Evolutionary conservation across 2,113 vertebrate genomes (phyloP).

Genomic region (Bucco capensis): DNA sequence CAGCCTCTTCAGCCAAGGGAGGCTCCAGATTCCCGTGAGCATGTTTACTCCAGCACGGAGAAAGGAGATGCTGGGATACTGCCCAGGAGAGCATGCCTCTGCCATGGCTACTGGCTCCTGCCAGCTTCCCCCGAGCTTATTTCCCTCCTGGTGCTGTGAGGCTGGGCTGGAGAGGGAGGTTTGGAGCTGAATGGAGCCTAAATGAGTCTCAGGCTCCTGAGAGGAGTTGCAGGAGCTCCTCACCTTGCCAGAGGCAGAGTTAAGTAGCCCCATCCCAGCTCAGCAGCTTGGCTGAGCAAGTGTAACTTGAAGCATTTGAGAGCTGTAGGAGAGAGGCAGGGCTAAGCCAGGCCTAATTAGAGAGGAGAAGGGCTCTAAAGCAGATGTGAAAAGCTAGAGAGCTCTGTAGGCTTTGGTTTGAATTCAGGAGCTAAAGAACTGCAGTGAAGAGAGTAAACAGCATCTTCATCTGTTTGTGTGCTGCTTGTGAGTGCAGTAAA

Average conservation of each 20-base stretch:
- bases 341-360: neutral
- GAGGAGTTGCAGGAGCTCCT: neutral
- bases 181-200: neutral
- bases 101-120: neutral
- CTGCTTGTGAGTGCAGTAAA: neutral
- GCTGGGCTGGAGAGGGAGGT: neutral
- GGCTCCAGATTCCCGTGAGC: neutral
- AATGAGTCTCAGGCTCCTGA: rapidly evolving
- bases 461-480: neutral
- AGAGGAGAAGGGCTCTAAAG: neutral
- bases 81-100: rapidly evolving
- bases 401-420: rapidly evolving
- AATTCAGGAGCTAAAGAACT: neutral
- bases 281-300: rapidly evolving
- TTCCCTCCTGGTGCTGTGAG: no score
- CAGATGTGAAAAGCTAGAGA: neutral
- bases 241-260: rapidly evolving
- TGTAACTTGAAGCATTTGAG: neutral
- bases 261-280: neutral
- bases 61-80: neutral
- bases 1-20: neutral
- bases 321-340: neutral
- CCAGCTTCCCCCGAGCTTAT: neutral
- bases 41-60: rapidly evolving
- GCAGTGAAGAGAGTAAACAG: neutral